Conservation (phyloP, 2,113 vertebrate genomes). For the Crypturellus undulatus region DNA sequence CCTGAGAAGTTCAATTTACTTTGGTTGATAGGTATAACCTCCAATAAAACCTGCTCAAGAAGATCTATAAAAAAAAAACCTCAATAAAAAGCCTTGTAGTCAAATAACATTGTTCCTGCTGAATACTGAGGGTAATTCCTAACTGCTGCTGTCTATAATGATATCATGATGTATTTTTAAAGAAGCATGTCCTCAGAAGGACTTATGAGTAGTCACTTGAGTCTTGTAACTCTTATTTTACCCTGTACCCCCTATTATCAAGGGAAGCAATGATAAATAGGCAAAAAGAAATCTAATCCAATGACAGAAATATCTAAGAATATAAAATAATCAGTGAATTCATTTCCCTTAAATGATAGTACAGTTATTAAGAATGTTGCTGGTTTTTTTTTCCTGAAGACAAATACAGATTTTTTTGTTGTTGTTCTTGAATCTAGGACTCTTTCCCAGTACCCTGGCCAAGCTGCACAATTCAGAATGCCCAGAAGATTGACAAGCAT, state of each 20-base stretch:
- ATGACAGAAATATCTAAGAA: not conserved
- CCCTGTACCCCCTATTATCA: not conserved
- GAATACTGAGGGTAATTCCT: not conserved
- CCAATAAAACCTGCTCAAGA: not conserved
- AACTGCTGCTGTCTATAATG: not conserved
- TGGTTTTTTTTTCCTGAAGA: not conserved
- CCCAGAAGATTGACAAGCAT: not conserved
- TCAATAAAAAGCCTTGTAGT: not conserved
- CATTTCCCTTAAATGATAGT: not conserved
- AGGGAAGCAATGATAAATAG: not conserved
- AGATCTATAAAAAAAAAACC: not conserved
- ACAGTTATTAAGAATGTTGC: not conserved
- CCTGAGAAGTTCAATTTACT: not conserved
- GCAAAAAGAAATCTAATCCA: not conserved
- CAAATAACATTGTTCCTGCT: not conserved
- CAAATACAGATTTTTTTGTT: not conserved
- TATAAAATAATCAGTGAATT: not conserved
- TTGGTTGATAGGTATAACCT: not conserved
- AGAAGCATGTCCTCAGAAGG: not conserved
- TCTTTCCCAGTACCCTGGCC: not conserved
- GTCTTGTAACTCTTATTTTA: fast-evolving
- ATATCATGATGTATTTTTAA: not conserved
- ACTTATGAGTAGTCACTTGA: not conserved
- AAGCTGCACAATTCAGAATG: not conserved
- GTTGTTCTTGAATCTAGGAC: not conserved